phyloP scores from a whole-genome alignment of 2,797 vertebrate species.

The Tolypeutes matacus region DNA sequence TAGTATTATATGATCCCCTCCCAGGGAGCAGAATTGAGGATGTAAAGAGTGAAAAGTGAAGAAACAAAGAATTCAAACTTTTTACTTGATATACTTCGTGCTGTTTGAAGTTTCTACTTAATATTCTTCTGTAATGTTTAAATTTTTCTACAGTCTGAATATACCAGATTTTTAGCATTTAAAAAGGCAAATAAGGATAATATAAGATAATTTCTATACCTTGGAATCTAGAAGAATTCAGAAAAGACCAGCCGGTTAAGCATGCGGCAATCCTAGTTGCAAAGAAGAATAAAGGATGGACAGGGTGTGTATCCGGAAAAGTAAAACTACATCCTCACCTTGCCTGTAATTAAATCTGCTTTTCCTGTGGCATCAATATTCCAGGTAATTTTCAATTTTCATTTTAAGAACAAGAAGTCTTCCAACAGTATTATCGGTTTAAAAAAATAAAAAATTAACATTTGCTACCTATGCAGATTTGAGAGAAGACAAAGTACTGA shows the following conservation, averaged over 20 bases:
- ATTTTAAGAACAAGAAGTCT: slow-evolving; percentile 3
- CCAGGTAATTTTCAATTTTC: slow-evolving; percentile 22
- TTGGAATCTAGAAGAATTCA: slow-evolving; percentile 1
- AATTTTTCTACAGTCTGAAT: neutral
- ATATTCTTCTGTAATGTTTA: neutral
- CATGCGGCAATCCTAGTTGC: neutral
- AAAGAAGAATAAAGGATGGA: too few species aligned
- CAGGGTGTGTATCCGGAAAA: neutral
- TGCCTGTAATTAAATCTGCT: neutral
- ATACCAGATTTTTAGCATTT: neutral
- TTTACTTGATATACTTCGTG: neutral
- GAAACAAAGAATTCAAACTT: slow-evolving; percentile 40
- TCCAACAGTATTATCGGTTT: neutral
- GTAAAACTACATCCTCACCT: neutral
- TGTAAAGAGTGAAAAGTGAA: neutral
- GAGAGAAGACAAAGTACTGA: neutral
- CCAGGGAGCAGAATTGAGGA: neutral
- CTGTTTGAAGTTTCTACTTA: neutral
- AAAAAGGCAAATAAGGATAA: neutral
- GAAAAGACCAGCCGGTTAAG: neutral
- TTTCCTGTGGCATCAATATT: neutral
- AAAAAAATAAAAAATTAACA: neutral
- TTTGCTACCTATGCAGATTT: neutral
- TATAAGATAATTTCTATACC: neutral
- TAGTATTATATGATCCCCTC: neutral